Evolutionary conservation across 2,797 vertebrate genomes (phyloP).

Genomic region (Catostomus latipinnis): DNA sequence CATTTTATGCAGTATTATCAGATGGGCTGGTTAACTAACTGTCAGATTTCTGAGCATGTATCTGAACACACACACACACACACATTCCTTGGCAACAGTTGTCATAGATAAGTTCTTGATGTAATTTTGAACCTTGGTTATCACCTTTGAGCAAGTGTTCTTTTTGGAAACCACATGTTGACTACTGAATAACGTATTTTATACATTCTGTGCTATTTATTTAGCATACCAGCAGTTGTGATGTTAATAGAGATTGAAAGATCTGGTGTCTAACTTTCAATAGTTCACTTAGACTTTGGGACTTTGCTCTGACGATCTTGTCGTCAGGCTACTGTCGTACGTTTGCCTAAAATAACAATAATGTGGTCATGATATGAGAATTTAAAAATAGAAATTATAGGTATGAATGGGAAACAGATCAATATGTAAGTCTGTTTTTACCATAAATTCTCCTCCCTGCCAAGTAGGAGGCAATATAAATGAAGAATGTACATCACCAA

Average conservation of each 20-base stretch:
- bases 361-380: background rate
- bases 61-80: background rate
- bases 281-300: background rate
- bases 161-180: background rate
- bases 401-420: too few relatives aligned
- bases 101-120: constrained; percentile 4
- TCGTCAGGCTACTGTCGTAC: too few relatives aligned
- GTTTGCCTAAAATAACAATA: background rate
- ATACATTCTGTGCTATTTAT: background rate
- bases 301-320: constrained; percentile 53
- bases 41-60: constrained; percentile 18
- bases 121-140: background rate
- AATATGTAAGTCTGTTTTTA: too few relatives aligned
- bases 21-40: background rate
- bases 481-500: too few relatives aligned
- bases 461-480: too few relatives aligned
- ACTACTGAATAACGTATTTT: background rate
- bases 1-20: background rate
- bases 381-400: background rate
- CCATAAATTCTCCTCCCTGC: too few relatives aligned
- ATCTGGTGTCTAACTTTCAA: background rate
- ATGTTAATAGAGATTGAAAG: background rate
- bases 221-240: background rate
- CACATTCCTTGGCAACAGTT: background rate
- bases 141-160: background rate